Percentiles rank a stretch among this genome's conserved stretches.
phyloP scores from a whole-genome alignment of 2,888 invertebrate species.

The Tipula helvola region DNA sequence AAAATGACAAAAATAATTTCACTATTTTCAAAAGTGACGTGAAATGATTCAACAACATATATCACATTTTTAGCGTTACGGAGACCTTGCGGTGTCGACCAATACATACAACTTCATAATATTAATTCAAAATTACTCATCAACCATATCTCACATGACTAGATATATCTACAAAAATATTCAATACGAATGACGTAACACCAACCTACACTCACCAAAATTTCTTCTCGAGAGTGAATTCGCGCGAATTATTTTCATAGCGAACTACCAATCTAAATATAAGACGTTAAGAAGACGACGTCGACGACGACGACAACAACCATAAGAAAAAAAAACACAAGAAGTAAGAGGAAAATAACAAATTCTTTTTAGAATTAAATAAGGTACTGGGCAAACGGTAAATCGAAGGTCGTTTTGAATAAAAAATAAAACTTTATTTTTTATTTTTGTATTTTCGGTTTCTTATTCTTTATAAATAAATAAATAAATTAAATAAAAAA shows the following conservation, averaged over 20 bases:
- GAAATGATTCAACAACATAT: no score
- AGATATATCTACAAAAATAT: background rate
- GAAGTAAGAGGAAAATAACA: background rate
- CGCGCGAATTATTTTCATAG: background rate
- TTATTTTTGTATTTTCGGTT: background rate
- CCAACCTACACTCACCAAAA: background rate
- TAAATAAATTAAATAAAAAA: background rate
- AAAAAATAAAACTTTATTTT: background rate
- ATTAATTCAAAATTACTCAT: background rate
- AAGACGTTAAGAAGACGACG: background rate
- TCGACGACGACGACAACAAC: background rate
- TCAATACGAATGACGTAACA: background rate
- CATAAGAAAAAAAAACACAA: background rate
- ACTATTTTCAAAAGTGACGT: no score
- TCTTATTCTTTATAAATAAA: conserved; percentile 1
- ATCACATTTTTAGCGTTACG: no score
- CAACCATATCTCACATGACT: background rate
- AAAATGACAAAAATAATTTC: no score
- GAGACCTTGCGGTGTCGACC: no score
- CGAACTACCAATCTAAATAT: background rate
- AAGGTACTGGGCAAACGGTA: conserved; percentile 11
- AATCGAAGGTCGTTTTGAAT: conserved; percentile 10
- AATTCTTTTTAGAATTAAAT: background rate
- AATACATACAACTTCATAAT: background rate
- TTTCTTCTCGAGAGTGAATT: conserved; percentile 7